Evolutionary conservation across 2,888 invertebrate species (phyloP).

Genomic region (Limnephilus lunatus): DNA sequence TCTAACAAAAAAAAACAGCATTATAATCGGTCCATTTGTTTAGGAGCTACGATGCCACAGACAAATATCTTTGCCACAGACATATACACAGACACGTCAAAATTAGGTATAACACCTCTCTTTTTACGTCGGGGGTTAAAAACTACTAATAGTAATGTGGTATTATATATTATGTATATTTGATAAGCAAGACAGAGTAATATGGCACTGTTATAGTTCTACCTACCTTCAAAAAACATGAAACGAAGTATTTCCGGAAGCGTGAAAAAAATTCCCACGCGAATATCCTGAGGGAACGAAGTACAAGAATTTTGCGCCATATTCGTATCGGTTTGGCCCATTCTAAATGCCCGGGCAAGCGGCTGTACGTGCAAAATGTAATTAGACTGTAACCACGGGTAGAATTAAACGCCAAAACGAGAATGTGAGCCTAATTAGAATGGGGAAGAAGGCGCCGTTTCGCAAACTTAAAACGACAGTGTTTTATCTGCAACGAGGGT

Average conservation of each 20-base stretch:
- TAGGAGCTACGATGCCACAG: too few relatives aligned
- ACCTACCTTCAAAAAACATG: neutral
- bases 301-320: neutral
- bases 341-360: constrained; percentile 52
- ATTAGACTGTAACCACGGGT: constrained; percentile 78
- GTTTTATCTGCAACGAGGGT: constrained; percentile 8
- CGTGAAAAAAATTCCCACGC: neutral
- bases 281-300: neutral
- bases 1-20: too few relatives aligned
- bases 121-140: too few relatives aligned
- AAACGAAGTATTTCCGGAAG: neutral
- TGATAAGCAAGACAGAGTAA: too few relatives aligned
- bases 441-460: constrained; percentile 69
- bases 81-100: too few relatives aligned
- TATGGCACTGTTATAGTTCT: neutral
- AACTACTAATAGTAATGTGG: too few relatives aligned
- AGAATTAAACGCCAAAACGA: constrained; percentile 80
- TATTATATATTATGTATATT: too few relatives aligned
- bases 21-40: too few relatives aligned
- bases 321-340: constrained; percentile 46
- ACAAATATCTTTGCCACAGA: too few relatives aligned
- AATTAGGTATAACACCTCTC: too few relatives aligned
- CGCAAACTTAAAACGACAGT: constrained; percentile 17
- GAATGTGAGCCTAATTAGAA: constrained; percentile 81
- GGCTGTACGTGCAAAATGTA: constrained; percentile 76